phyloP scores from a whole-genome alignment of 2,888 invertebrate species.

The Minunthozetes semirufus region DNA sequence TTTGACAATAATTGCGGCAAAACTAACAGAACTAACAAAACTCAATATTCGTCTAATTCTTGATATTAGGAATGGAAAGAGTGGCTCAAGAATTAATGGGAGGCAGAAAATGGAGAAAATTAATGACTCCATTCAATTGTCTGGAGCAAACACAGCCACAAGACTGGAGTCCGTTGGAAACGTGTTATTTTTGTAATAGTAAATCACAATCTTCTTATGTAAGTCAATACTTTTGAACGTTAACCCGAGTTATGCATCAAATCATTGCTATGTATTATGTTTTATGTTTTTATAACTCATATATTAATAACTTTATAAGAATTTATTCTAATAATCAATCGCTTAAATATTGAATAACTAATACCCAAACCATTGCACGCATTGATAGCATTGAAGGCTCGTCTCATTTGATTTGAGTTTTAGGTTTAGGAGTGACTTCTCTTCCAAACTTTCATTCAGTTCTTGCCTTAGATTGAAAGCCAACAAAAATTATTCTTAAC shows the following conservation, averaged over 20 bases:
- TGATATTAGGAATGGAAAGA: conserved; percentile 43
- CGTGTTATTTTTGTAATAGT: conserved; percentile 38
- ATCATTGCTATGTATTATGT: background rate
- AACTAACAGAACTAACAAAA: background rate
- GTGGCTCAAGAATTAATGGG: conserved; percentile 44
- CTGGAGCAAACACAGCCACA: conserved; percentile 39
- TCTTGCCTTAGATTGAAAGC: background rate
- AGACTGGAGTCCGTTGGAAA: conserved; percentile 40
- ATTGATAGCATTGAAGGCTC: background rate
- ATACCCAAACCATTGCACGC: background rate
- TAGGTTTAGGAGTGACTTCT: background rate
- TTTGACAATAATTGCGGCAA: background rate
- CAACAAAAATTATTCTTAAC: too few species aligned
- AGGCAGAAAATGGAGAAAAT: conserved; percentile 43
- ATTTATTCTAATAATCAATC: conserved; percentile 24
- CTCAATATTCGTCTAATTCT: conserved; percentile 19
- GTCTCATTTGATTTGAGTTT: background rate
- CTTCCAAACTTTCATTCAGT: background rate
- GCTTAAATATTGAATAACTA: conserved; percentile 14
- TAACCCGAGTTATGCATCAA: conserved; percentile 30
- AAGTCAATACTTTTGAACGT: conserved; percentile 37
- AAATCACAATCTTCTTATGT: conserved; percentile 42
- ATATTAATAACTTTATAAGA: background rate
- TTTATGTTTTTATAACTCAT: background rate
- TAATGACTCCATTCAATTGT: conserved; percentile 40